Percentiles rank a stretch among this genome's conserved stretches.
Conservation (phyloP, 2,888 invertebrate species). For the Auanema sp. region DNA sequence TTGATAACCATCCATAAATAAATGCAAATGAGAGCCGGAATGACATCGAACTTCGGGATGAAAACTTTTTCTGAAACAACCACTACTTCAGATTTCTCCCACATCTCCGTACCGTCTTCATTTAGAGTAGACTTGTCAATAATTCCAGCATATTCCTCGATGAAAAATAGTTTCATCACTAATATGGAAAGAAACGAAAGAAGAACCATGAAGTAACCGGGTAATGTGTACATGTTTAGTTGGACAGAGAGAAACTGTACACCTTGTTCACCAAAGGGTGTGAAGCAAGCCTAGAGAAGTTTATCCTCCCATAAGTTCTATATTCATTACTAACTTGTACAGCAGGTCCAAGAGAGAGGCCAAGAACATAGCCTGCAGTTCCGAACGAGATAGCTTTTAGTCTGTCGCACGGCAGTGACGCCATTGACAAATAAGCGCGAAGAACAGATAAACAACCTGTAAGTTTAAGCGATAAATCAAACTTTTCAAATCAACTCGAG, state of each 20-base stretch:
- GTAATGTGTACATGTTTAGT: slow-evolving; percentile 38
- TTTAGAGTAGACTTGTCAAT: slow-evolving; percentile 30
- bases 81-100: neutral
- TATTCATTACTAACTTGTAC: slow-evolving; percentile 25
- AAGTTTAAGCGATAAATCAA: neutral
- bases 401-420: slow-evolving; percentile 36
- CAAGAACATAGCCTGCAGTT: slow-evolving; percentile 39
- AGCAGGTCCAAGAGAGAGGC: slow-evolving; percentile 40
- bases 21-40: slow-evolving; percentile 40
- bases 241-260: slow-evolving; percentile 13
- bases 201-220: slow-evolving; percentile 40
- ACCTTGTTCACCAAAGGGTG: slow-evolving; percentile 34
- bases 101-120: slow-evolving; percentile 12
- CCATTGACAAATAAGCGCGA: slow-evolving; percentile 36
- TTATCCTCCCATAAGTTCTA: neutral
- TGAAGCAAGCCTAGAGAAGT: slow-evolving; percentile 27
- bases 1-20: slow-evolving; percentile 43
- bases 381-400: slow-evolving; percentile 41
- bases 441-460: slow-evolving; percentile 30
- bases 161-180: slow-evolving; percentile 37
- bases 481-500: no score
- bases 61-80: slow-evolving; percentile 2
- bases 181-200: slow-evolving; percentile 26
- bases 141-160: slow-evolving; percentile 44
- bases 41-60: slow-evolving; percentile 40